Base-by-base conservation (phyloP, 2,113 vertebrate genomes). In the Eclectus roratus region DNA sequence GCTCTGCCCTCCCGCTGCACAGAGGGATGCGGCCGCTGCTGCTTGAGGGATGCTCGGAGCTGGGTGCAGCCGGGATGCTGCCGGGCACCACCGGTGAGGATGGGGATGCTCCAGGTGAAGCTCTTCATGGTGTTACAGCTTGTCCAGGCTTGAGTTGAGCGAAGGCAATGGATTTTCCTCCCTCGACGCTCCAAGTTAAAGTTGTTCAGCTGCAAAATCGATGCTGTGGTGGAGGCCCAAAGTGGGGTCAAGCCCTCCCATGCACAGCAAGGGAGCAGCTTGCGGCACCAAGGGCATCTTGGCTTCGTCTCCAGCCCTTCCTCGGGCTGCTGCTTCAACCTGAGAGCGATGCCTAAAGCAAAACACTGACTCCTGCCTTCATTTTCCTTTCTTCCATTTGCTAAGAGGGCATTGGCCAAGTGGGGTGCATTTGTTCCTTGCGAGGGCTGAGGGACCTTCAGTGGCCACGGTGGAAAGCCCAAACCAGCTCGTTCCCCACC, bases 371-470 rank as follows among this genome's bases (percentile, higher is more conserved):
- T 78, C 37, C 29, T 44, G n/a, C 79, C 31, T 82, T 49, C 29
- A 4, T 13, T 79, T 79, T 33, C 21, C 43, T 33, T 27, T 52
- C 31, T 86, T 82, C 13, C 11, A 33, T 82, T 80, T 83, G 28
- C 58, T 21, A 9, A 9, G 56, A 24, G 39, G 20, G 31, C 50
- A 4, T 1, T 10, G 74, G 70, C 49, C 56, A 16, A 58, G 61
- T 74, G 0, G 24, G 0, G 0, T 0, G 8, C 0, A 8, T 2
- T 0, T 19, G 15, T 64, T 49, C 31, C 3, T 61, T 61, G 24
- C 21, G 15, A 7, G 11, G 27, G 10, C 2, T 14, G 44, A n/a
- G 64, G 60, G 35, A 35, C 55, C 33, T 76, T 85, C 25, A 10
- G 66, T 63, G 69, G 41, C 37, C 1, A 1, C n/a, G 52, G 9